Conservation (phyloP, 2,113 vertebrate genomes). For the Pteruthius melanotis region DNA sequence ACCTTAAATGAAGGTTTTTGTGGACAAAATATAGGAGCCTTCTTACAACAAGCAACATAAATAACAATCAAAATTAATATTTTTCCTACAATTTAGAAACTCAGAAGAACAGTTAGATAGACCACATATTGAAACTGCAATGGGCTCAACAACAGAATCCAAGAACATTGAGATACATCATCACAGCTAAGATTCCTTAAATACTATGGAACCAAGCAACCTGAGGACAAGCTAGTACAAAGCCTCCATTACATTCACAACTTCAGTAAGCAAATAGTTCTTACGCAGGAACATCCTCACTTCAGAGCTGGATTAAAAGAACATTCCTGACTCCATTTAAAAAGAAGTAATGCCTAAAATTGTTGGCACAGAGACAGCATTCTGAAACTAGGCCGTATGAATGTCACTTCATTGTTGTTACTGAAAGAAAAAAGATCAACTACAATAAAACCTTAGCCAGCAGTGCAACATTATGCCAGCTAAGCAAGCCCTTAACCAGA, state of each 20-base stretch:
- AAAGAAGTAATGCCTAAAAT: slow-evolving; percentile 72
- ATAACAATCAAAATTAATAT: not conserved
- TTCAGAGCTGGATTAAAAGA: slow-evolving; percentile 65
- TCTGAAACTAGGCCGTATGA: slow-evolving; percentile 78
- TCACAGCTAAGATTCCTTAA: not conserved
- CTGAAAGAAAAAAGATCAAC: slow-evolving; percentile 76
- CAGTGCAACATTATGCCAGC: slow-evolving; percentile 67
- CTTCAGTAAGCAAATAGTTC: slow-evolving; percentile 18
- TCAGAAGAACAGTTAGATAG: not conserved
- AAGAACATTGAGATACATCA: not conserved
- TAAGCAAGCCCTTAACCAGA: slow-evolving; percentile 65
- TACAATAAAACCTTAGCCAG: slow-evolving; percentile 73
- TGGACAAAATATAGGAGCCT: not conserved
- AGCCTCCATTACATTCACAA: not conserved
- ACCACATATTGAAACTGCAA: not conserved
- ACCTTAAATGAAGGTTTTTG: not conserved
- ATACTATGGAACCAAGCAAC: not conserved
- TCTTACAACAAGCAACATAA: not conserved
- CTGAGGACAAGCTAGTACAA: not conserved
- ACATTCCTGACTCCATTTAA: slow-evolving; percentile 66
- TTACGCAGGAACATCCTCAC: slow-evolving; percentile 31
- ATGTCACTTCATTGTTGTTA: slow-evolving; percentile 81
- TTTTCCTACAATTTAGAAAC: not conserved
- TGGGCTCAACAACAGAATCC: not conserved
- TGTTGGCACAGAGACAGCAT: slow-evolving; percentile 67